These are phyloP conservation scores for Chelonus insularis DNA, from an alignment of 1,140 invertebrate species.

Conservation along the genomic window DNA sequence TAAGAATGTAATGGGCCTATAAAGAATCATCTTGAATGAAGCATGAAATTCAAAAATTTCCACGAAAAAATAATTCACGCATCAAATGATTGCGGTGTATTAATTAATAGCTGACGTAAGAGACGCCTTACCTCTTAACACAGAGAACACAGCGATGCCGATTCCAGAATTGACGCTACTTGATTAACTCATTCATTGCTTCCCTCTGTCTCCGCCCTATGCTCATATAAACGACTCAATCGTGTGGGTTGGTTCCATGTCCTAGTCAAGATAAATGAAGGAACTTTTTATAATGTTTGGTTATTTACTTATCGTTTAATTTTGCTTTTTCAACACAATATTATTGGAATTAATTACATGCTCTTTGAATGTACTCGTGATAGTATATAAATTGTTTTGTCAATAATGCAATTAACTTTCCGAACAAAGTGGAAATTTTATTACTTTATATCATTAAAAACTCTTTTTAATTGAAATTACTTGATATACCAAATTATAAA, in stretches of 20 bases:
- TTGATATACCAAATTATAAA: too few relatives aligned
- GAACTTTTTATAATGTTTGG: too few relatives aligned
- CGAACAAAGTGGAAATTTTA: background rate
- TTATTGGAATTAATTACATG: background rate
- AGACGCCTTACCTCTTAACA: background rate
- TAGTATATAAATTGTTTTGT: background rate
- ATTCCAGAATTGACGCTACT: conserved; percentile 18
- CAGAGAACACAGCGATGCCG: background rate
- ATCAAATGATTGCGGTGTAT: background rate
- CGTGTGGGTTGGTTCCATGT: background rate
- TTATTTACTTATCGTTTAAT: too few relatives aligned
- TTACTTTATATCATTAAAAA: background rate
- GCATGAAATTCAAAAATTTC: background rate
- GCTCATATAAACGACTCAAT: conserved; percentile 15
- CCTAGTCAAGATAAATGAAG: too few relatives aligned
- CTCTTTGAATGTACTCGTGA: background rate
- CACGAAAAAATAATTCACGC: background rate
- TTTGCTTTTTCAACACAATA: too few relatives aligned
- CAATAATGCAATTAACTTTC: background rate
- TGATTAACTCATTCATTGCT: conserved; percentile 26
- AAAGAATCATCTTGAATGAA: background rate
- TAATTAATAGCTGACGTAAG: conserved; percentile 25
- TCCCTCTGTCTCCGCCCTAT: conserved; percentile 5
- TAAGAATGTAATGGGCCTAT: too few relatives aligned
- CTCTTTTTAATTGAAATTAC: too few relatives aligned